Base-by-base conservation (phyloP, 2,797 vertebrate species). In the Schizothorax lantsangensis region DNA sequence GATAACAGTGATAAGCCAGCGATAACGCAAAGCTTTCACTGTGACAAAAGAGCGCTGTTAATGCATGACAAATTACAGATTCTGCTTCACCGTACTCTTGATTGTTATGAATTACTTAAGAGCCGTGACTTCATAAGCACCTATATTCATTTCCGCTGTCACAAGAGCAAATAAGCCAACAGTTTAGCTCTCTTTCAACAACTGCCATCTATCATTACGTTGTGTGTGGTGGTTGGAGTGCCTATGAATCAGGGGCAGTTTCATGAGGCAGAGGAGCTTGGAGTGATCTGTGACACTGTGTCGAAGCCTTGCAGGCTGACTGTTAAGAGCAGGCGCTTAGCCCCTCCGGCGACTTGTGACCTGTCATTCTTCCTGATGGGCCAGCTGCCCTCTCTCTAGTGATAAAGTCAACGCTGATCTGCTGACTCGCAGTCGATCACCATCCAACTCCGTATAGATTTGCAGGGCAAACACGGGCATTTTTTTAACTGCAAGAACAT, bases 261-360 rank as follows among this genome's bases (percentile, higher is more conserved):
- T 78, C 81, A 88, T 85, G 90, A 86, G 89, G 83, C 38, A 82
- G 88, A 81, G 74, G 84, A 88, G 38, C 92, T 91, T 19, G 54
- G 88, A 89, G 90, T 78, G 80, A 87, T 89, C 86, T 38, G 54
- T 84, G 91, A 93, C 92, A 89, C 88, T 88, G 83, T 88, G 90
- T 91, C 89, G 88, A 93, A 93, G 88, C 92, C 92, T 92, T 89
- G 91, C 90, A 75, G 91, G 93, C 90, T 90, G 87, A 78, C 89
- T 89, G 89, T 92, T 93, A 91, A 92, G 93, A 93, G 92, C 85
- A 38, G 90, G 92, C 91, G 90, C 88, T 91, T 90, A 85, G 91
- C 89, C 88, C 89, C 14, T 88, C 91, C 87, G 91, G 91, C 92
- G 85, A 85, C 89, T 89, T 91, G 89, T 88, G 89, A 92, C 91